phyloP scores from a whole-genome alignment of 1,140 invertebrate species.

The Achatina immaculata region DNA sequence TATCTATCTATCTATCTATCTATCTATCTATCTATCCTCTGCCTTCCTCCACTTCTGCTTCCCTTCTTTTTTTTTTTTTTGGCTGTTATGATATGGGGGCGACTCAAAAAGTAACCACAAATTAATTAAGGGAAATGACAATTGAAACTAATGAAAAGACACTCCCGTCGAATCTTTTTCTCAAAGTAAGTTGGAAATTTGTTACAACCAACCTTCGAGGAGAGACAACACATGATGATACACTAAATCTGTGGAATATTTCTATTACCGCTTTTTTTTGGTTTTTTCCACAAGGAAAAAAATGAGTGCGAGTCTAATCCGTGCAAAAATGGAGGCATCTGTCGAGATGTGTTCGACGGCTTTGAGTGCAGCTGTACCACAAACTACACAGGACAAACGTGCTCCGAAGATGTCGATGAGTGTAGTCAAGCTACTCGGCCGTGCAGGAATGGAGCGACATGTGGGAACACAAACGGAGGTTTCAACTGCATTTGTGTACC shows the following conservation, averaged over 20 bases:
- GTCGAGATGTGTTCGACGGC: slow-evolving; percentile 80
- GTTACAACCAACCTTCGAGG: too few relatives aligned
- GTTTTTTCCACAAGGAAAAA: slow-evolving; percentile 42
- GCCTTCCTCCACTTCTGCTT: too few relatives aligned
- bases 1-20: too few relatives aligned
- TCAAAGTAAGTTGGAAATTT: too few relatives aligned
- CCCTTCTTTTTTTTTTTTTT: background rate
- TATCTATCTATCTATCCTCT: background rate
- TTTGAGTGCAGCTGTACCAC: slow-evolving; percentile 87
- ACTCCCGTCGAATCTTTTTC: too few relatives aligned
- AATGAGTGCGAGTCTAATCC: slow-evolving; percentile 54
- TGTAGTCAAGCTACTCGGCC: background rate
- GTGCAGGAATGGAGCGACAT: slow-evolving; percentile 77
- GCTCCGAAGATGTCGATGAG: slow-evolving; percentile 37
- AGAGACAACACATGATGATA: too few relatives aligned
- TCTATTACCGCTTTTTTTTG: too few relatives aligned
- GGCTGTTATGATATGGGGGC: background rate
- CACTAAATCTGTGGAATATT: too few relatives aligned
- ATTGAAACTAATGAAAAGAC: background rate
- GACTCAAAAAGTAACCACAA: too few relatives aligned
- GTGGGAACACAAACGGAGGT: slow-evolving; percentile 86
- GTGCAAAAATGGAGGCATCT: slow-evolving; percentile 63
- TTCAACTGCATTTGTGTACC: slow-evolving; percentile 85
- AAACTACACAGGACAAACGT: slow-evolving; percentile 40
- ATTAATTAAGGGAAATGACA: background rate